Evolutionary conservation across 2,888 invertebrate species (phyloP).

Genomic region (Dicyrtoma fusca): DNA sequence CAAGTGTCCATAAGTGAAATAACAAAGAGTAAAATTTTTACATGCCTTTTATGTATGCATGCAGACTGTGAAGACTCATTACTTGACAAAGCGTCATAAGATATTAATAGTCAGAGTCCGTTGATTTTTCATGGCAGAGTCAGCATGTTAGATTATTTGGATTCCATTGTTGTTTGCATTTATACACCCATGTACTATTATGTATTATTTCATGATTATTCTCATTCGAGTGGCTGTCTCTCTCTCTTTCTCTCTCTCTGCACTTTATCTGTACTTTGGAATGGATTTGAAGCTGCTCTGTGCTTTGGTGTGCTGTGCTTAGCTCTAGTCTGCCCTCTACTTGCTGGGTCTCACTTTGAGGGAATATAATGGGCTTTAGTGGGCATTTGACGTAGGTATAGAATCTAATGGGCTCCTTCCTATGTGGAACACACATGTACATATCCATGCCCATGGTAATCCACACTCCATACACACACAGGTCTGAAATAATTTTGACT

Average conservation of each 20-base stretch:
- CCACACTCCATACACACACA: not conserved
- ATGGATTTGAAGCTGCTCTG: no score
- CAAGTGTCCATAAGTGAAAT: no score
- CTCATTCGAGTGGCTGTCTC: not conserved
- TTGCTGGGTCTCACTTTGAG: no score
- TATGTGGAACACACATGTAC: not conserved
- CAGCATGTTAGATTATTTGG: slow-evolving; percentile 18
- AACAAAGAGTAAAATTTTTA: no score
- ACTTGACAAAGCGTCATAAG: slow-evolving; percentile 30
- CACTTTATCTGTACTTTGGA: not conserved
- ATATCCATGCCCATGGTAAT: not conserved
- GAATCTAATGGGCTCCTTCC: no score
- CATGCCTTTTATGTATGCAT: no score
- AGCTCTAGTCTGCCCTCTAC: no score
- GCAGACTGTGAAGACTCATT: slow-evolving; percentile 1
- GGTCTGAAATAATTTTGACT: not conserved
- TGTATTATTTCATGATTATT: slow-evolving; percentile 11
- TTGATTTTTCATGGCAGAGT: slow-evolving; percentile 30
- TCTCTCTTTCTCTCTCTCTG: slow-evolving; percentile 2
- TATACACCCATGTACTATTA: slow-evolving; percentile 35
- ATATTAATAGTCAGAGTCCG: slow-evolving; percentile 25
- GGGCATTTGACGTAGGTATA: no score
- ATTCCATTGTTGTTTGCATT: slow-evolving; percentile 32
- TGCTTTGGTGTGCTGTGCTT: no score
- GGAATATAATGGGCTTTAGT: no score